These are phyloP conservation scores for Chondrilla cf. caribensis DNA, from an alignment of 37 sponge, comb jelly and placozoan species.

Conservation along the genomic window DNA sequence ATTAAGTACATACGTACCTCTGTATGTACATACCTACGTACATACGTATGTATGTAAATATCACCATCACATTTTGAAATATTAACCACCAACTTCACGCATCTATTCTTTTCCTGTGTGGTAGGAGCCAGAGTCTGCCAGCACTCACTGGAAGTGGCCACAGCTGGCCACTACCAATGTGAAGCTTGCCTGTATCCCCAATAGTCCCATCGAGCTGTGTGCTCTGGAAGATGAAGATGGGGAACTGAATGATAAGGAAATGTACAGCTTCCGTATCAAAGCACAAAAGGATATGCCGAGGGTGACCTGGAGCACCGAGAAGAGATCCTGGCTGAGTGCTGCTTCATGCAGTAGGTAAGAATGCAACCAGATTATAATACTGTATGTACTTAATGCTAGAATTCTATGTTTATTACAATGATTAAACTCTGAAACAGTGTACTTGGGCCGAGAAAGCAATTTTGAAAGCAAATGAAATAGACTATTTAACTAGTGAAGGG, in stretches of 20 bases:
- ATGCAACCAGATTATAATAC: no score
- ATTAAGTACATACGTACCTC: no score
- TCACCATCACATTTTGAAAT: no score
- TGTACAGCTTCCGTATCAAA: conserved; percentile 58
- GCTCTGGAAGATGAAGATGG: conserved; percentile 89
- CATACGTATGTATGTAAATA: no score
- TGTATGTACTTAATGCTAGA: no score
- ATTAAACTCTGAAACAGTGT: no score
- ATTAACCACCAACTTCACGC: no score
- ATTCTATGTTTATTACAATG: no score
- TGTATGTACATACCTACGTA: conserved; percentile 1
- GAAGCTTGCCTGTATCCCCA: not conserved
- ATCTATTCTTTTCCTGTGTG: no score
- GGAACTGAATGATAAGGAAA: conserved; percentile 52
- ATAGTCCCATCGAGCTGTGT: conserved; percentile 41
- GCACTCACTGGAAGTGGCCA: conserved; percentile 59
- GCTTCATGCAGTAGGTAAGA: not conserved
- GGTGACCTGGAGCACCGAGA: conserved; percentile 80
- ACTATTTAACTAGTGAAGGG: no score
- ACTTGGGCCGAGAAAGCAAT: no score
- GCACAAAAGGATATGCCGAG: conserved; percentile 65
- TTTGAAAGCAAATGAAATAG: no score
- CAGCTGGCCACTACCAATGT: conserved; percentile 2
- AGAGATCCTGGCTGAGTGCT: conserved; percentile 45
- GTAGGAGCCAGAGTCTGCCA: not conserved